Base-by-base conservation (phyloP, 1,140 invertebrate species). In the Bicyclus anynana region DNA sequence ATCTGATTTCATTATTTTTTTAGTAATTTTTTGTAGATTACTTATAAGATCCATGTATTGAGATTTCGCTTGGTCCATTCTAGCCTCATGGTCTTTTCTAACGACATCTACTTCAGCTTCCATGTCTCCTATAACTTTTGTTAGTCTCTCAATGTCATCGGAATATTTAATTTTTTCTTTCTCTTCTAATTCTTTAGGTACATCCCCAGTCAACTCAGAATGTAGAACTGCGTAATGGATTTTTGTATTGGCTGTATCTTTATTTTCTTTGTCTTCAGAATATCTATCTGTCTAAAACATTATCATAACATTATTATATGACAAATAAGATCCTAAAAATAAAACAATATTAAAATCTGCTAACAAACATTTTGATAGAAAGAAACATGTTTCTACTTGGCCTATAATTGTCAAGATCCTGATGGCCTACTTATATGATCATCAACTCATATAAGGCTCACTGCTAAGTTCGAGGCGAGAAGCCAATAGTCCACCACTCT, bases 61-160 rank as follows among this genome's bases (percentile, higher is more conserved):
- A 46, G 84, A 82, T 29, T 87, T 89, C 7, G 86, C 80, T 48
- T 79, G 74, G 23, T 89, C 78, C 63, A 86, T 90, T 52, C 79
- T 86, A 20, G 74, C 74, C 42, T 77, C 69, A 67, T 92, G 90
- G 1, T 84, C 77, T 53, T 84, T 86, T 47, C 83, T 86, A 9
- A 79, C 65, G 12, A 75, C 69, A 56, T 91, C 90, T 14, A 90
- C 71, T 62, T 92, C 91, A 44, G 62, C 76, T 29, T 87, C 72
- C 77, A 91, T 90, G 66, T 90, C 87, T 53, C 92, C 90, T 69
- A 93, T 89, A 23, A 92, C 71, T 37, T 89, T 84, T 20, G 79
- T 83, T 40, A 92, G 72, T 67, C 89, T 88, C 58, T 90, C 89
- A 56, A 91, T 89, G 72, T 91, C 87, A 52, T 80, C 72, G 49